Evolutionary conservation across 2,797 vertebrate genomes (phyloP).

Genomic region (Linurgus olivaceus): DNA sequence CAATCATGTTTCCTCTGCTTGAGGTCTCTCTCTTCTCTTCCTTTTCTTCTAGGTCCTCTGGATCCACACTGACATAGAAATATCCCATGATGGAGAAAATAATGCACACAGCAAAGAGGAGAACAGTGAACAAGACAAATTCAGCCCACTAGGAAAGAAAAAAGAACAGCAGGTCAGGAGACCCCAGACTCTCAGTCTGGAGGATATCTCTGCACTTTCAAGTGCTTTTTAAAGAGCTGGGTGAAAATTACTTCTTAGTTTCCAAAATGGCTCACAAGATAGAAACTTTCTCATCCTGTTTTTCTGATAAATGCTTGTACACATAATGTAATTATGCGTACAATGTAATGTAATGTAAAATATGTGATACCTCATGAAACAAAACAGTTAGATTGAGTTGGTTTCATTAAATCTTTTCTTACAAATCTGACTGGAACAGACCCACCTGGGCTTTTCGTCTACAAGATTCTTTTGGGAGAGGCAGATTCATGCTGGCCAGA

Average conservation of each 20-base stretch:
- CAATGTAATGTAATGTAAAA: background rate
- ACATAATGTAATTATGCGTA: background rate
- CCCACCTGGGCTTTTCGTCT: background rate
- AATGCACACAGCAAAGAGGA: slow-evolving; percentile 87
- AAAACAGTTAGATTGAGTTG: background rate
- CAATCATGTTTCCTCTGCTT: slow-evolving; percentile 57
- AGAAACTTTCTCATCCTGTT: background rate
- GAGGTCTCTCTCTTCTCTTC: slow-evolving; percentile 54
- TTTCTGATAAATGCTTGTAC: background rate
- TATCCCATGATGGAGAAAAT: slow-evolving; percentile 93
- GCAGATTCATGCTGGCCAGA: background rate
- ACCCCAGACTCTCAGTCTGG: background rate
- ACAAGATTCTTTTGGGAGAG: background rate
- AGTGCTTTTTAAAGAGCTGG: background rate
- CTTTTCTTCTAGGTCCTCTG: slow-evolving; percentile 70
- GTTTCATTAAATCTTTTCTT: background rate
- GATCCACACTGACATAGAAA: slow-evolving; percentile 87
- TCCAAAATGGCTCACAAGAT: background rate
- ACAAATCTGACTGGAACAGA: background rate
- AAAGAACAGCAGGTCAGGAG: slow-evolving; percentile 18
- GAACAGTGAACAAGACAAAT: slow-evolving; percentile 89
- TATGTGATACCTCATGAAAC: background rate
- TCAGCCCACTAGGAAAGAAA: slow-evolving; percentile 86
- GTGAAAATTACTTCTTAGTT: background rate
- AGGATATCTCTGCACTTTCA: background rate